Evolutionary conservation across 1,140 invertebrate species (phyloP).

Genomic region (Megathymus violae): DNA sequence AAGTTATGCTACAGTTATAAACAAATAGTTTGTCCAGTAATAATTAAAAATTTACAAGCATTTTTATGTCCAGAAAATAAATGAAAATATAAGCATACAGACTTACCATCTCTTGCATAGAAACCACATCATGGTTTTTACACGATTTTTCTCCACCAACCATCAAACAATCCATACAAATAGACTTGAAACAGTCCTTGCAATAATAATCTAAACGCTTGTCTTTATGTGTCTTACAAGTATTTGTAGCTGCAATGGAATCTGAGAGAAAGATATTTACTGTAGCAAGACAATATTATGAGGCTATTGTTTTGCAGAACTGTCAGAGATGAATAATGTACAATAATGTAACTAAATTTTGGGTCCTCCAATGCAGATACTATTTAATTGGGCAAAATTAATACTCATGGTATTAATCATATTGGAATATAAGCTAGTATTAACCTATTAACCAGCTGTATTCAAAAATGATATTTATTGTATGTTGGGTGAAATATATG

Average conservation of each 20-base stretch:
- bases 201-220: conserved; percentile 74
- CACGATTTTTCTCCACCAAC: conserved; percentile 71
- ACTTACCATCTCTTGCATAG: conserved; percentile 68
- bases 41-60: too few species aligned
- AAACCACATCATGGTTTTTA: conserved; percentile 68
- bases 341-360: too few species aligned
- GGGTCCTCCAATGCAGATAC: too few species aligned
- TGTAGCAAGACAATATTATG: conserved; percentile 10
- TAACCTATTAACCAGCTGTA: too few species aligned
- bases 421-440: too few species aligned
- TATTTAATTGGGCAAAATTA: too few species aligned
- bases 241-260: conserved; percentile 36
- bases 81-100: too few species aligned
- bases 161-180: conserved; percentile 75
- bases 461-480: background rate
- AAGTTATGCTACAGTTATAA: too few species aligned
- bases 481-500: background rate
- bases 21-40: too few species aligned
- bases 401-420: too few species aligned
- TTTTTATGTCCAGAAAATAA: too few species aligned
- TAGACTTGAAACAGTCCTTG: conserved; percentile 64
- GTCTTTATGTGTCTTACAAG: conserved; percentile 61
- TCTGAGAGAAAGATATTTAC: conserved; percentile 46
- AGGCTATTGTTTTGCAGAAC: background rate
- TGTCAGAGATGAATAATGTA: too few species aligned